Base-by-base conservation (phyloP, 2,113 vertebrate genomes). In the Eurypyga helias region DNA sequence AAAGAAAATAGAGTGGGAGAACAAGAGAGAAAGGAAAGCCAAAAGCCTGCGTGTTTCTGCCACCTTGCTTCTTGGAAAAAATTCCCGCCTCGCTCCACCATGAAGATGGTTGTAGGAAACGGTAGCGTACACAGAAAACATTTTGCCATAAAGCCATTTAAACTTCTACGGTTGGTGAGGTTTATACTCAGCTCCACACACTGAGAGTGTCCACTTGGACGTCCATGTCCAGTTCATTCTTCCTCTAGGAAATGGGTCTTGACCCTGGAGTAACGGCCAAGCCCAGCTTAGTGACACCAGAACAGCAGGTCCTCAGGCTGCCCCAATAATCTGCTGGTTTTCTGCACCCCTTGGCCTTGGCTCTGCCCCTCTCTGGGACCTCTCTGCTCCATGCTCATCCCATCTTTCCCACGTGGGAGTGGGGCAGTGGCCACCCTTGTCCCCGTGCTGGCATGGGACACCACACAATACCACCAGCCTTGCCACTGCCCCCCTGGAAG, bases 201-300 rank as follows among this genome's bases (percentile, higher is more conserved):
- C 25, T 1, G 0, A 8, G 8, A 41, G 14, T 20, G 38, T 43
- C 71, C 43, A 11, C 12, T 2, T 5, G 70, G 34, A 21, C 1
- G 0, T 28, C n/a, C 23, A 26, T 26, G 80, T 9, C 69, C 48
- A 34, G 29, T 0, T 29, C 36, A 4, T 17, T 51, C 8, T 33
- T n/a, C 43, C 52, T 57, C 43, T 5, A 17, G 60, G 28, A 80
- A 46, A 38, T 0, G 33, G 8, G 2, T 31, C 51, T 25, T 62
- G 23, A 0, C 24, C 38, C 9, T 0, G 0, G 25, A 66, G 1
- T 51, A 41, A 25, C 0, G 0, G 7, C 49, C 4, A 4, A 65
- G 26, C 29, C 12, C 12, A 55, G 14, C 14, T 76, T 3, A 0
- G 10, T 24, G 70, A 15, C 62, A 86, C 18, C 52, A 73, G 16